A percentile compares a stretch with the other conserved stretches of the same genome.
phyloP scores from a whole-genome alignment of 2,797 vertebrate genomes.

The Lutjanus argentimaculatus region DNA sequence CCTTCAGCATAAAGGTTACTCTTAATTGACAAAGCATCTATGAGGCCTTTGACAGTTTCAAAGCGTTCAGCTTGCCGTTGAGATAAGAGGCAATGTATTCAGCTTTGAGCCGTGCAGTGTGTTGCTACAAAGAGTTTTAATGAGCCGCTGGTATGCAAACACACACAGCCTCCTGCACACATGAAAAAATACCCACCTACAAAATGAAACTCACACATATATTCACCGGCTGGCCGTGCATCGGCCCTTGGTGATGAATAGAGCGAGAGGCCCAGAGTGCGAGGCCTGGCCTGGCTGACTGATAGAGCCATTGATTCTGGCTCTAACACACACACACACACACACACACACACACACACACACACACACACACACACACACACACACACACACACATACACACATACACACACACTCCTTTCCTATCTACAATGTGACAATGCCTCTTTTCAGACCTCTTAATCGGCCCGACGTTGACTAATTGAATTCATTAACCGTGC shows the following conservation, averaged over 20 bases:
- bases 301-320: slow-evolving; percentile 72
- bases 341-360: slow-evolving; percentile 25
- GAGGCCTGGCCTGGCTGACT: slow-evolving; percentile 52
- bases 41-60: slow-evolving; percentile 68
- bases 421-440: slow-evolving; percentile 67
- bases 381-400: slow-evolving; percentile 21
- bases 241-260: slow-evolving; percentile 64
- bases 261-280: slow-evolving; percentile 43
- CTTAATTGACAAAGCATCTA: slow-evolving; percentile 74
- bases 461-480: slow-evolving; percentile 74
- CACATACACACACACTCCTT: slow-evolving; percentile 28
- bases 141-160: slow-evolving; percentile 60
- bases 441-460: slow-evolving; percentile 75
- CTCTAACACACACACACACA: slow-evolving; percentile 18
- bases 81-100: slow-evolving; percentile 61
- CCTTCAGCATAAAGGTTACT: slow-evolving; percentile 72
- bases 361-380: slow-evolving; percentile 24
- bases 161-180: slow-evolving; percentile 24
- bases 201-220: slow-evolving; percentile 22
- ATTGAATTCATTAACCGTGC: slow-evolving; percentile 79
- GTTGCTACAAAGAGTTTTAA: slow-evolving; percentile 63
- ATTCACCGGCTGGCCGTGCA: slow-evolving; percentile 18
- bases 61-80: slow-evolving; percentile 50
- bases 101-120: slow-evolving; percentile 45
- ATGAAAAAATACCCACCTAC: slow-evolving; percentile 14